Evolutionary conservation across 2,888 invertebrate species (phyloP).

Genomic region (Parnassius smintheus): DNA sequence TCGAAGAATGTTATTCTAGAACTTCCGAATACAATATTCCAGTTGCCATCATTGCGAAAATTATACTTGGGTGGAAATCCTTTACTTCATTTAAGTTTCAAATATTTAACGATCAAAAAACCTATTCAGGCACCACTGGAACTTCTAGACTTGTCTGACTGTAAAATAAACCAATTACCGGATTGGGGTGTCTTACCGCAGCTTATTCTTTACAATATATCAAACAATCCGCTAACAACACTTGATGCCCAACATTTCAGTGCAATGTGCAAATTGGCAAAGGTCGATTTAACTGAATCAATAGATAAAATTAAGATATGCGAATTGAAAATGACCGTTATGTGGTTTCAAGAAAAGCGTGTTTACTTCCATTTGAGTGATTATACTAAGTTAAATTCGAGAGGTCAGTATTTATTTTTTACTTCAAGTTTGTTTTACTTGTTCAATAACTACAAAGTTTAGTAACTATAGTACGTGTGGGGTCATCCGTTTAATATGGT

Average conservation of each 20-base stretch:
- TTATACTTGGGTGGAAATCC: constrained; percentile 81
- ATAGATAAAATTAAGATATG: constrained; percentile 55
- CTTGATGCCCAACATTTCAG: constrained; percentile 79
- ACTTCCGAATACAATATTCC: constrained; percentile 75
- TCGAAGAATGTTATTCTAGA: constrained; percentile 76
- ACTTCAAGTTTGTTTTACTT: constrained; percentile 2
- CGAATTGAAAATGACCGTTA: constrained; percentile 50
- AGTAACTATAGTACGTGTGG: no score
- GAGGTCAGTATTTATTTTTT: constrained; percentile 45
- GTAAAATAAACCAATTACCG: constrained; percentile 81
- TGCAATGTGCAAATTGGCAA: constrained; percentile 81
- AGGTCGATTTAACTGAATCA: constrained; percentile 76
- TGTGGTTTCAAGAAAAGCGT: constrained; percentile 63
- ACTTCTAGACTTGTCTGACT: constrained; percentile 82
- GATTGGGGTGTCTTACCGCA: constrained; percentile 82
- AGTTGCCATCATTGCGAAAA: constrained; percentile 82
- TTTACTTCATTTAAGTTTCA: constrained; percentile 61
- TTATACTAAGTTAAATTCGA: constrained; percentile 59
- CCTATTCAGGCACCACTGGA: constrained; percentile 82
- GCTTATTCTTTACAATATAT: constrained; percentile 82
- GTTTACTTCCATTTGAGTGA: constrained; percentile 60
- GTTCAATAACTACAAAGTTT: not conserved
- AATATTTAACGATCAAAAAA: constrained; percentile 59
- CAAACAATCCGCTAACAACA: constrained; percentile 75
- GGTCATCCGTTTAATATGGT: no score